phyloP scores from a whole-genome alignment of 2,888 invertebrate genomes.

The Metellina segmentata region DNA sequence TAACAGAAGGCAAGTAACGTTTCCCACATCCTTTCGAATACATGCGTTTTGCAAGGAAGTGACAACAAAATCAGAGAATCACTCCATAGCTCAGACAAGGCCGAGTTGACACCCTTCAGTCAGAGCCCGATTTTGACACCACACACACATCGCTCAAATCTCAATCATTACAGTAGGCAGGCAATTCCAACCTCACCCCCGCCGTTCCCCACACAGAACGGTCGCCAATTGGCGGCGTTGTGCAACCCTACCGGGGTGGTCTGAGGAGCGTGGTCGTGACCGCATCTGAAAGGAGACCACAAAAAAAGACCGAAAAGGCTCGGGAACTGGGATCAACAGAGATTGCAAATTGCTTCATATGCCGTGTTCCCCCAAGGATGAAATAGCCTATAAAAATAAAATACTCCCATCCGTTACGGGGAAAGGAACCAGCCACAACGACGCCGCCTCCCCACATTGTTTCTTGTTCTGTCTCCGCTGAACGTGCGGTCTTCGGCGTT shows the following conservation, averaged over 20 bases:
- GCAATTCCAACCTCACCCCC: background rate
- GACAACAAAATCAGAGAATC: no score
- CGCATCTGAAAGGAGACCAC: conserved; percentile 59
- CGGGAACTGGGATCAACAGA: conserved; percentile 62
- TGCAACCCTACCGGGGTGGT: conserved; percentile 23
- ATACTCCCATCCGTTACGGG: conserved; percentile 38
- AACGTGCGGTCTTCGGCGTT: no score
- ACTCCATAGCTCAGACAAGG: no score
- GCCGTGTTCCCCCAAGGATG: conserved; percentile 66
- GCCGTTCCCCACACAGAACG: background rate
- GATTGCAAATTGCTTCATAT: conserved; percentile 73
- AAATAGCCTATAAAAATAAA: conserved; percentile 73
- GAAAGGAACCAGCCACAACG: conserved; percentile 37
- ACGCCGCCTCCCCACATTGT: conserved; percentile 10
- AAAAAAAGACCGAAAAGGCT: background rate
- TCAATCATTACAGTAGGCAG: background rate
- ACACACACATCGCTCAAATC: background rate
- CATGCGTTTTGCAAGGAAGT: no score
- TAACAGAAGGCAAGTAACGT: no score
- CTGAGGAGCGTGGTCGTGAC: conserved; percentile 53
- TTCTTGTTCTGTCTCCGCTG: background rate
- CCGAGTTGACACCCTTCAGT: no score
- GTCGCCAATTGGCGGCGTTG: background rate
- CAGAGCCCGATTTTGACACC: background rate
- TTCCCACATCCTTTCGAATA: no score